Percentiles rank a stretch among this genome's conserved stretches.
These are phyloP conservation scores for Malurus leucopterus DNA, from an alignment of 2,797 vertebrate species.

Conservation along the genomic window DNA sequence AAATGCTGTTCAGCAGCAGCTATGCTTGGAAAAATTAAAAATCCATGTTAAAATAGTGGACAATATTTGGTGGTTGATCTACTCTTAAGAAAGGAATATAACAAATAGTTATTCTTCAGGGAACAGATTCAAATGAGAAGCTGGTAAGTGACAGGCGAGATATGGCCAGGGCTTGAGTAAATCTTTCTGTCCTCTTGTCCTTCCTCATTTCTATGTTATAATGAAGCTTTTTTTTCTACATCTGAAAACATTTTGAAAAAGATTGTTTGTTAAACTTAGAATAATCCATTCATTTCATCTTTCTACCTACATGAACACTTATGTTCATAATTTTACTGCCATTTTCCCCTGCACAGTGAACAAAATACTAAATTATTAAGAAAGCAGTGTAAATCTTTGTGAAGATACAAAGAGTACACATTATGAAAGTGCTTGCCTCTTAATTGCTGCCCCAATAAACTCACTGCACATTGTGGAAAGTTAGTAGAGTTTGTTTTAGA, in stretches of 20 bases:
- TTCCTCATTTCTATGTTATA: neutral
- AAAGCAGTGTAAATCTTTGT: neutral
- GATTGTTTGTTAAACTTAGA: neutral
- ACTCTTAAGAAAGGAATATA: neutral
- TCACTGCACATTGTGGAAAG: neutral
- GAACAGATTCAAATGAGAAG: neutral
- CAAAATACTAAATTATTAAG: neutral
- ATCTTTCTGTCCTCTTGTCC: neutral
- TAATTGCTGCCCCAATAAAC: neutral
- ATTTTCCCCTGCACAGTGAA: neutral
- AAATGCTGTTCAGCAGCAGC: neutral
- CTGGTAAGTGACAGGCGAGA: neutral
- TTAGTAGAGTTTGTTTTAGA: neutral
- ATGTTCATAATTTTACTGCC: neutral
- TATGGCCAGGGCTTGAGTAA: neutral
- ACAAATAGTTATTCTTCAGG: neutral
- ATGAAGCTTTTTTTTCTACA: neutral
- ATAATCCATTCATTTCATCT: neutral
- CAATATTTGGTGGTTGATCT: neutral
- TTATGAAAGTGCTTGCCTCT: neutral
- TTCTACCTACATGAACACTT: neutral
- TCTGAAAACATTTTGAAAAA: rapidly evolving
- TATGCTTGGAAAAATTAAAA: neutral
- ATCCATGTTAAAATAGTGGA: neutral
- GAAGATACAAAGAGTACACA: neutral